Percentiles rank a stretch among this genome's conserved stretches.
phyloP scores from a whole-genome alignment of 2,888 invertebrate genomes.

The Buathra laborator region DNA sequence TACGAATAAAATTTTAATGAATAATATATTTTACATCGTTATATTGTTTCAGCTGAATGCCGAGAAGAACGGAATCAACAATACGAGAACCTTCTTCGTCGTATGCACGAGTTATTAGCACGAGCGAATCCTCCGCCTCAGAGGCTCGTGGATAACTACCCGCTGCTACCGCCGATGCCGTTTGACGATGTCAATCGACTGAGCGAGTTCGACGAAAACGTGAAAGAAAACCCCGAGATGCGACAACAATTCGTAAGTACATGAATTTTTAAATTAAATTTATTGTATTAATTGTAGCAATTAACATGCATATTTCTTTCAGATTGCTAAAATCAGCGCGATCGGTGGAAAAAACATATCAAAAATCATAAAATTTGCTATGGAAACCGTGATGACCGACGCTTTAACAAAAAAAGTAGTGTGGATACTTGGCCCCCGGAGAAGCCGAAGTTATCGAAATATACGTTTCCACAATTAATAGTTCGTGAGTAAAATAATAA shows the following conservation, averaged over 20 bases:
- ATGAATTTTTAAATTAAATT: neutral
- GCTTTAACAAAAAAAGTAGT: neutral
- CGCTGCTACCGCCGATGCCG: neutral
- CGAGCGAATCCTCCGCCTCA: neutral
- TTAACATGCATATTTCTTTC: neutral
- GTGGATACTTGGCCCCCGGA: neutral
- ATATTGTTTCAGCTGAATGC: neutral
- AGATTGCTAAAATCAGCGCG: conserved; percentile 3
- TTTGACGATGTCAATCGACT: neutral
- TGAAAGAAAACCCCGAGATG: neutral
- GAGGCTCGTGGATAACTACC: neutral
- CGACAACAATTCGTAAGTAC: neutral
- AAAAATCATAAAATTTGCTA: conserved; percentile 1
- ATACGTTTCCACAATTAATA: neutral
- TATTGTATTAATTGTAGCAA: too few species aligned
- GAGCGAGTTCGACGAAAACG: neutral
- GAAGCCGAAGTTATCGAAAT: neutral
- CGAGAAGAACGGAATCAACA: neutral
- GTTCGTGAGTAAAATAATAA: neutral
- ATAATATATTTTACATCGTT: neutral
- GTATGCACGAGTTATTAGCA: neutral
- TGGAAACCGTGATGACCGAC: conserved; percentile 30
- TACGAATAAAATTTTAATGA: neutral
- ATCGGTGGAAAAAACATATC: conserved; percentile 1
- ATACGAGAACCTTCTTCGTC: neutral